Evolutionary conservation across 2,888 invertebrate species (phyloP).

Genomic region (Eristalis intricaria): DNA sequence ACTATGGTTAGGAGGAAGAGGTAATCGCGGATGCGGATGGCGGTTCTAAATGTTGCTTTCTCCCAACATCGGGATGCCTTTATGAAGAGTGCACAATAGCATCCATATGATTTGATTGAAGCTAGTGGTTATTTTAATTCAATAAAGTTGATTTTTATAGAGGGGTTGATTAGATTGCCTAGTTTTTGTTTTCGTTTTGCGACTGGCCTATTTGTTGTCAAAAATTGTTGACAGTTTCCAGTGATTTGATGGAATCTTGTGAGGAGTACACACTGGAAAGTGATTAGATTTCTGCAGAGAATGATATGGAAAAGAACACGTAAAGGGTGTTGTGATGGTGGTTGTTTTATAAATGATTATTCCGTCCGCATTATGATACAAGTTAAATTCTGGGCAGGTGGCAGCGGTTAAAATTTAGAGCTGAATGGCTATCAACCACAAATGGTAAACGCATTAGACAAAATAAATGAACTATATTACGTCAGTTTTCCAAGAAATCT

Average conservation of each 20-base stretch:
- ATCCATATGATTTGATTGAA: background rate
- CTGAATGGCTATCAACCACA: no score
- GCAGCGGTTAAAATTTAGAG: no score
- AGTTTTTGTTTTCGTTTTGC: conserved; percentile 19
- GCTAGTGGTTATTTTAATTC: background rate
- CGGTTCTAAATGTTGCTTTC: background rate
- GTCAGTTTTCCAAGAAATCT: no score
- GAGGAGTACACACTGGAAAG: conserved; percentile 2
- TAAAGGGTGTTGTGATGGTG: background rate
- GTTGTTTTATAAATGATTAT: background rate
- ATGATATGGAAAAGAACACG: background rate
- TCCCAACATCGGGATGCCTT: background rate
- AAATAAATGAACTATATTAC: no score
- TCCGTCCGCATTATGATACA: background rate
- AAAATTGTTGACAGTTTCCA: conserved; percentile 28
- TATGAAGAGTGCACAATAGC: background rate
- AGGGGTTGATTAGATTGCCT: background rate
- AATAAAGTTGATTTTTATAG: conserved; percentile 12
- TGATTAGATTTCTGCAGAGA: background rate
- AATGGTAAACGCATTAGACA: no score
- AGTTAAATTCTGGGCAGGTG: no score
- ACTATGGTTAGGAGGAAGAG: no score
- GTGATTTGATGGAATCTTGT: background rate
- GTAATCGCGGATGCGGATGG: background rate
- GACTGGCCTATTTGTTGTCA: conserved; percentile 30